phyloP scores from a whole-genome alignment of 2,888 invertebrate species.

The Sesia bembeciformis region DNA sequence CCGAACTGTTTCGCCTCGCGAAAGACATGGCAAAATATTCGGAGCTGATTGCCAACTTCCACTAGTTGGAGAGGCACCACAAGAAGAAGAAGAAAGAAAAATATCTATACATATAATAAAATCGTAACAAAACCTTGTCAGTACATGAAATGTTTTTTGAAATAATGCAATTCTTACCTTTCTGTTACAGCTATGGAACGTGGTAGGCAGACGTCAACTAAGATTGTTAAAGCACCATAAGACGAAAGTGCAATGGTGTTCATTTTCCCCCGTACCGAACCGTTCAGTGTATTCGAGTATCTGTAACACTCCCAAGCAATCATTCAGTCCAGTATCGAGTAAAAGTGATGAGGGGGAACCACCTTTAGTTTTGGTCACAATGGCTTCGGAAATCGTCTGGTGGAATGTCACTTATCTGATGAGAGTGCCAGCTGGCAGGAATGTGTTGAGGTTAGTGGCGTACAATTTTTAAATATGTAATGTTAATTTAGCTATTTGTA shows the following conservation, averaged over 20 bases:
- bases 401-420: slow-evolving; percentile 67
- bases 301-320: slow-evolving; percentile 11
- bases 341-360: slow-evolving; percentile 34
- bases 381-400: slow-evolving; percentile 75
- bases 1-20: too few relatives aligned
- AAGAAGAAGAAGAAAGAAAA: too few relatives aligned
- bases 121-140: too few relatives aligned
- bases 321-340: slow-evolving; percentile 10
- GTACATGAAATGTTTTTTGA: not conserved
- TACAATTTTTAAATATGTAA: not conserved
- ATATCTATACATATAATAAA: too few relatives aligned
- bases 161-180: not conserved
- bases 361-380: slow-evolving; percentile 67
- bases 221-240: slow-evolving; percentile 67
- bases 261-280: slow-evolving; percentile 68
- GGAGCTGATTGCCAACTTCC: too few relatives aligned
- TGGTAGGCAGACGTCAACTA: slow-evolving; percentile 46
- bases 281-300: slow-evolving; percentile 27
- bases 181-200: slow-evolving; percentile 60
- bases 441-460: not conserved
- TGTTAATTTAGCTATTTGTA: too few relatives aligned
- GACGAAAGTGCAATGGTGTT: slow-evolving; percentile 60
- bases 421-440: slow-evolving; percentile 27
- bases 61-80: too few relatives aligned
- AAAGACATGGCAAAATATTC: too few relatives aligned